Base-by-base conservation (phyloP, 2,113 vertebrate genomes). In the Notechis scutatus region DNA sequence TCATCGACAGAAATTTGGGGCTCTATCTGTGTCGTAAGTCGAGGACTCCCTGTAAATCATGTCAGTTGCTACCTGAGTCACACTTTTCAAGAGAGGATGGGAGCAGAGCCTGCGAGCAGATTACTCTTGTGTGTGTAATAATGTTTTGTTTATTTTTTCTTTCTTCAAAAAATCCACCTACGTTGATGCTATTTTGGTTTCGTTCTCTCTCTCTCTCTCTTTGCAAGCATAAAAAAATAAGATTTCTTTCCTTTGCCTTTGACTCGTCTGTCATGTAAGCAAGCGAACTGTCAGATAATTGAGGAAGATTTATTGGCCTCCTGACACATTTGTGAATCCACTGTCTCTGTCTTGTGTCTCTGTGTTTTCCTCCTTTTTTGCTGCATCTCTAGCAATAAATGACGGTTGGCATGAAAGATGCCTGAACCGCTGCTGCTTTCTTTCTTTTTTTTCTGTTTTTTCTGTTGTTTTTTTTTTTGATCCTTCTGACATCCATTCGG, bases 401-500 rank as follows among this genome's bases (percentile, higher is more conserved):
- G 52, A 55, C 3, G 6, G 15, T 55, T 34, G 14, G n/a, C 54
- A 11, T 10, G 9, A 2, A n/a, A 18, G 26, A 52, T 55, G 24
- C 50, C 86, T 52, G 7, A 59, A 29, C 29, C n/a, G 2, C 5
- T 2, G 12, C 52, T 21, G 47, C 87, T 24, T 34, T 34, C 9
- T 34, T 20, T 39, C 39, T 39, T 9, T 4, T 11, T 4, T 29
- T 3, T 23, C 1, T 0, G 23, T 0, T 59, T 26, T 61, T 61
- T 2, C 9, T 24, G 15, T 1, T 1, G 1, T 12, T 24, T 12
- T 24, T 23, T 50, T 3, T 74, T 81, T 21, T 81, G 74, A 81
- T 81, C 12, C 45, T 34, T 8, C 52, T 10, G 14, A 52, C 54
- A 4, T 88, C 9, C 52, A 54, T 39, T 55, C 9, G 7, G 34